Evolutionary conservation across 1,140 invertebrate species (phyloP).

Genomic region (Hyles euphorbiae): DNA sequence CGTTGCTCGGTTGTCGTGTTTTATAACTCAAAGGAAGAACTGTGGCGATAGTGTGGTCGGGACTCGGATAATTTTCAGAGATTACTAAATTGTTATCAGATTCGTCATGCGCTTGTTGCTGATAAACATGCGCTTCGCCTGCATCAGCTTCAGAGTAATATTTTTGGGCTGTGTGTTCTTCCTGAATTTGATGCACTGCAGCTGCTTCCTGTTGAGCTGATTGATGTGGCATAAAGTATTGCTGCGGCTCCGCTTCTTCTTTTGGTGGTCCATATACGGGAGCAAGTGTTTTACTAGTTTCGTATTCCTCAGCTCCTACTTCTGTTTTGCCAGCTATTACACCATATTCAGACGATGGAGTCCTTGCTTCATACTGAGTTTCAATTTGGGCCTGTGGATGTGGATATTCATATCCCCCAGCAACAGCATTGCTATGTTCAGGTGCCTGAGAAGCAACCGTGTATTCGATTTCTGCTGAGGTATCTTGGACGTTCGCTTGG

Average conservation of each 20-base stretch:
- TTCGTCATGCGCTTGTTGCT: slow-evolving; percentile 33
- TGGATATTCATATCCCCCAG: slow-evolving; percentile 5
- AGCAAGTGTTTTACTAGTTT: not conserved
- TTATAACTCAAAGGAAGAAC: slow-evolving; percentile 50
- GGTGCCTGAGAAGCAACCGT: slow-evolving; percentile 6
- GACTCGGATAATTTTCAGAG: slow-evolving; percentile 59
- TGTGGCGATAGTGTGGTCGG: slow-evolving; percentile 63
- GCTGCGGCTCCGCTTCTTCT: slow-evolving; percentile 11
- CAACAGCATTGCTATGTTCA: not conserved
- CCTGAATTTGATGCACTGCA: slow-evolving; percentile 32
- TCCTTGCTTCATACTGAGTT: slow-evolving; percentile 10
- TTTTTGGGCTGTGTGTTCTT: slow-evolving; percentile 33
- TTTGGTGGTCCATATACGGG: slow-evolving; percentile 13
- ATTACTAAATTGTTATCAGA: slow-evolving; percentile 32
- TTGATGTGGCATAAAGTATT: slow-evolving; percentile 33
- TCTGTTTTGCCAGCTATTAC: not conserved
- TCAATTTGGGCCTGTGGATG: slow-evolving; percentile 3
- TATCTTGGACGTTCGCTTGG: slow-evolving; percentile 6
- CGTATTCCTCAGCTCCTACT: not conserved
- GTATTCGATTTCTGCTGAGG: slow-evolving; percentile 14
- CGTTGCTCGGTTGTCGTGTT: slow-evolving; percentile 25
- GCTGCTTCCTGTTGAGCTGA: slow-evolving; percentile 31
- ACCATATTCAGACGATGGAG: slow-evolving; percentile 3
- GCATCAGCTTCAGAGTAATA: slow-evolving; percentile 31
- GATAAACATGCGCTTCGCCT: slow-evolving; percentile 34